phyloP scores from a whole-genome alignment of 2,888 invertebrate species.

The Dryadula phaetusa region DNA sequence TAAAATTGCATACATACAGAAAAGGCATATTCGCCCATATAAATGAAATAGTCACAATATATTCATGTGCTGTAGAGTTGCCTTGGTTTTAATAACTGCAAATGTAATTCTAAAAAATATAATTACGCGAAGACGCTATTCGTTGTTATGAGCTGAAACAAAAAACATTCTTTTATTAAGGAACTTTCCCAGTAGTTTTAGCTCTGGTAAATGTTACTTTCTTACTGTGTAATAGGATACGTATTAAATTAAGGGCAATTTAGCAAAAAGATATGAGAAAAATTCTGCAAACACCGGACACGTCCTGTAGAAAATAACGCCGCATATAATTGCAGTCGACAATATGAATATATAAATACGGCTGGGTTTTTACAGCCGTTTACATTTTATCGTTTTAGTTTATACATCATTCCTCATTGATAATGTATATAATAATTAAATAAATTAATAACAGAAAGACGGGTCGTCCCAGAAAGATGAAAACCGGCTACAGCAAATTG shows the following conservation, averaged over 20 bases:
- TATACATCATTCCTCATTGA: slow-evolving; percentile 27
- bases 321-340: slow-evolving; percentile 55
- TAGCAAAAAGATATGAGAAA: slow-evolving; percentile 43
- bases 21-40: neutral
- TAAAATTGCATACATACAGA: neutral
- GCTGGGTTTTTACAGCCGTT: slow-evolving; percentile 33
- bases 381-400: slow-evolving; percentile 41
- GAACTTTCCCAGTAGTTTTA: slow-evolving; percentile 19
- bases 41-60: slow-evolving; percentile 2
- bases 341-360: slow-evolving; percentile 60
- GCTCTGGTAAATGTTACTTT: slow-evolving; percentile 37
- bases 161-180: slow-evolving; percentile 34
- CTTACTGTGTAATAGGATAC: slow-evolving; percentile 43
- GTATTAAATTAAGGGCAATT: slow-evolving; percentile 46
- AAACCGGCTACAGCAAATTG: slow-evolving; percentile 35
- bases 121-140: slow-evolving; percentile 30
- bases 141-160: slow-evolving; percentile 31
- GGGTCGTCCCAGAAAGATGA: slow-evolving; percentile 12
- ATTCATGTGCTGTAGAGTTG: neutral
- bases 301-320: slow-evolving; percentile 55
- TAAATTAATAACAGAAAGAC: neutral
- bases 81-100: slow-evolving; percentile 21
- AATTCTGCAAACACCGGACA: slow-evolving; percentile 46
- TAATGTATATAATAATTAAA: neutral
- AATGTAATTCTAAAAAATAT: slow-evolving; percentile 34